Percentiles rank a stretch among this genome's conserved stretches.
phyloP scores from a whole-genome alignment of 2,888 invertebrate species.

The Petrolisthes cinctipes region DNA sequence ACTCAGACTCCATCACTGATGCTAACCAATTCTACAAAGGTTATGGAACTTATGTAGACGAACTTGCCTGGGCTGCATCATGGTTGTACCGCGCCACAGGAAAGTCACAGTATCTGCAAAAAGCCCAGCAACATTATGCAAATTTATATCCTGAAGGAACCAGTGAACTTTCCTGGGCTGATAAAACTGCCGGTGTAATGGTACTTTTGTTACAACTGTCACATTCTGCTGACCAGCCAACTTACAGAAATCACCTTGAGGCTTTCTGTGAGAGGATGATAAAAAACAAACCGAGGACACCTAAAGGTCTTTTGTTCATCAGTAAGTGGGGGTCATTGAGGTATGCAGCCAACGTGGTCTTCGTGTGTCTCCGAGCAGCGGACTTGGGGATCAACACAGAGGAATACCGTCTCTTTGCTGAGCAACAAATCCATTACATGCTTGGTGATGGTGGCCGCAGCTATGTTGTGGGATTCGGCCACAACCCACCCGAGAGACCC shows the following conservation, averaged over 20 bases:
- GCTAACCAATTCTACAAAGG: conserved; percentile 65
- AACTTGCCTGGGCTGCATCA: conserved; percentile 74
- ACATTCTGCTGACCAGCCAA: conserved; percentile 67
- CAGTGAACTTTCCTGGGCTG: conserved; percentile 74
- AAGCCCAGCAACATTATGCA: conserved; percentile 68
- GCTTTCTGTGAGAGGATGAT: conserved; percentile 71
- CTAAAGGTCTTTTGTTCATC: conserved; percentile 74
- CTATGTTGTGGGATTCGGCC: conserved; percentile 74
- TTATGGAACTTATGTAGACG: conserved; percentile 71
- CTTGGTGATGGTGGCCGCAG: conserved; percentile 74
- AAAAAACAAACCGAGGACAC: conserved; percentile 71
- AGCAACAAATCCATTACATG: conserved; percentile 74
- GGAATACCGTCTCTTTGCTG: conserved; percentile 73
- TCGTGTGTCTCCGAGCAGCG: conserved; percentile 73
- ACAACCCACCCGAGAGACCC: conserved; percentile 73
- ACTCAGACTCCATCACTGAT: conserved; percentile 65
- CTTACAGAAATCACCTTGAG: conserved; percentile 70
- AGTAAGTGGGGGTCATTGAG: conserved; percentile 74
- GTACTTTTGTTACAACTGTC: conserved; percentile 72
- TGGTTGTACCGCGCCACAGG: conserved; percentile 75
- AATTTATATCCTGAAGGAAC: neutral
- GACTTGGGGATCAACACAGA: conserved; percentile 65
- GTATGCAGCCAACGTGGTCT: conserved; percentile 74
- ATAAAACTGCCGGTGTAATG: conserved; percentile 74
- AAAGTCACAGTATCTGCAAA: conserved; percentile 71